Conservation (phyloP, 2,888 invertebrate genomes). For the Belgica antarctica region DNA sequence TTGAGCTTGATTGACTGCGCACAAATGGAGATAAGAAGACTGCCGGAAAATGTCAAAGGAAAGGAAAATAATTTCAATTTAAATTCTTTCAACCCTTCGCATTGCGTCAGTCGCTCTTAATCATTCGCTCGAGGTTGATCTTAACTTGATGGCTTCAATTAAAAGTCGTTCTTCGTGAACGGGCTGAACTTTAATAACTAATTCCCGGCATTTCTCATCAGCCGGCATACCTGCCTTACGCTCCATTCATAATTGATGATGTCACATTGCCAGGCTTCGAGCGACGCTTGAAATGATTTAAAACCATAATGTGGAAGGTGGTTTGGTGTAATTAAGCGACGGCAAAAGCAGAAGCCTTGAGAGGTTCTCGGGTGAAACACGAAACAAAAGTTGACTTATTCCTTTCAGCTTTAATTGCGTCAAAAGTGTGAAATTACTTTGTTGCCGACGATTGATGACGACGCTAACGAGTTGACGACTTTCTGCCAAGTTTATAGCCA, state of each 20-base stretch:
- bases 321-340: neutral
- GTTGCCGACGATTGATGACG: too few species aligned
- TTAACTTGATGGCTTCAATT: slow-evolving; percentile 3
- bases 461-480: too few species aligned
- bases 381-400: too few species aligned
- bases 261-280: neutral
- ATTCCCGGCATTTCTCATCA: slow-evolving; percentile 6
- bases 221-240: too few species aligned
- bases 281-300: neutral
- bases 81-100: neutral
- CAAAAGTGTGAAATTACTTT: too few species aligned
- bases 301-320: too few species aligned
- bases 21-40: slow-evolving; percentile 3
- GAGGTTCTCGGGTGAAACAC: too few species aligned
- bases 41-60: slow-evolving; percentile 5
- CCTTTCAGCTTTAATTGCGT: too few species aligned
- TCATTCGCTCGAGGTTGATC: neutral
- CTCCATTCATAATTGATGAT: slow-evolving; percentile 18
- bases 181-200: neutral
- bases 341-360: too few species aligned
- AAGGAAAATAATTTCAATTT: neutral
- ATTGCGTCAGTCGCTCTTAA: neutral
- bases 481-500: too few species aligned
- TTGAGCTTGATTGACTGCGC: neutral
- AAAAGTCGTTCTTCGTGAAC: neutral